Percentiles rank a stretch among this genome's conserved stretches.
phyloP scores from a whole-genome alignment of 2,797 vertebrate genomes.

The Microctenopoma lineatum region DNA sequence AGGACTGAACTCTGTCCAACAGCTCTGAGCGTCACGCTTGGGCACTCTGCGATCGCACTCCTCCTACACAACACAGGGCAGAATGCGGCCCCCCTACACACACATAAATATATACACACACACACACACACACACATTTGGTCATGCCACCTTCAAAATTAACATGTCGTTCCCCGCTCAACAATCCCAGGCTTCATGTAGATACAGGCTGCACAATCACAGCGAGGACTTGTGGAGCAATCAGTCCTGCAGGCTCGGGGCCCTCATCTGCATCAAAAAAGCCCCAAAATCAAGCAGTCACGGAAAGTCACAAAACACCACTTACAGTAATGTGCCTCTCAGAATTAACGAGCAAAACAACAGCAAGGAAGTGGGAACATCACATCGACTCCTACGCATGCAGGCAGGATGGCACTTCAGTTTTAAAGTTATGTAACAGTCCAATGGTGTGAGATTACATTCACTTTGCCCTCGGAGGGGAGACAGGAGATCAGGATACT shows the following conservation, averaged over 20 bases:
- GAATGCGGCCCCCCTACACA: slow-evolving; percentile 39
- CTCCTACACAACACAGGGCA: slow-evolving; percentile 74
- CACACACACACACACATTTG: slow-evolving; percentile 50
- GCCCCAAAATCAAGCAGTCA: slow-evolving; percentile 29
- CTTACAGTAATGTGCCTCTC: slow-evolving; percentile 61
- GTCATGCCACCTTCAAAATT: slow-evolving; percentile 47
- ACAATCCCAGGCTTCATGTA: slow-evolving; percentile 50
- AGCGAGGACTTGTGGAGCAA: slow-evolving; percentile 18
- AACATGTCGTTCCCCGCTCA: slow-evolving; percentile 42
- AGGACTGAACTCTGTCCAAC: slow-evolving; percentile 69
- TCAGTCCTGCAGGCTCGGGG: slow-evolving; percentile 9
- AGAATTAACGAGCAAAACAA: slow-evolving; percentile 72
- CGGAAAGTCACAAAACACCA: slow-evolving; percentile 48
- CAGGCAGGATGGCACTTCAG: slow-evolving; percentile 75
- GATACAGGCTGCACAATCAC: slow-evolving; percentile 42
- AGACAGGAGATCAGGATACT: slow-evolving; percentile 44
- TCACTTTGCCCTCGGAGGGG: slow-evolving; percentile 61
- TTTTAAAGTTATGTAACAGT: slow-evolving; percentile 76
- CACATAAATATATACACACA: slow-evolving; percentile 25
- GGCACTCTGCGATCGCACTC: slow-evolving; percentile 70
- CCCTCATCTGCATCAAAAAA: slow-evolving; percentile 22
- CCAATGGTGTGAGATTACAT: slow-evolving; percentile 68
- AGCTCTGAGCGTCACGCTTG: slow-evolving; percentile 64
- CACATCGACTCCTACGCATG: slow-evolving; percentile 72
- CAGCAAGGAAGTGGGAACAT: slow-evolving; percentile 77